These are phyloP conservation scores for Notechis scutatus DNA, from an alignment of 2,113 vertebrate species.

Conservation along the genomic window DNA sequence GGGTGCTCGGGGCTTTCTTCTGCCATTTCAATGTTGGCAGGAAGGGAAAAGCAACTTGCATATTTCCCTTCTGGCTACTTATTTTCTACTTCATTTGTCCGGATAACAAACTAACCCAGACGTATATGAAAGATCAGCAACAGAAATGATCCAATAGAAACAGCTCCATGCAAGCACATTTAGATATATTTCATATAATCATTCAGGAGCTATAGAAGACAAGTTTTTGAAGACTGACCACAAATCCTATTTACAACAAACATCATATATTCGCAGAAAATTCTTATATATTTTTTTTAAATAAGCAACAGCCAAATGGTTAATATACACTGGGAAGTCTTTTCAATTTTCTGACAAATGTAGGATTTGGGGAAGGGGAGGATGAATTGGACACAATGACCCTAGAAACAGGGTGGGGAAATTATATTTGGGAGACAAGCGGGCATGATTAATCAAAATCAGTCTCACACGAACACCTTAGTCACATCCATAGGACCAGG, in stretches of 20 bases:
- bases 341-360: neutral
- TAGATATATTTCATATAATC: neutral
- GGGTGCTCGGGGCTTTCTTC: too few species aligned
- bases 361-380: neutral
- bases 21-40: neutral
- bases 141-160: conserved; percentile 12
- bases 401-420: neutral
- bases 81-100: neutral
- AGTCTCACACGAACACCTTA: too few species aligned
- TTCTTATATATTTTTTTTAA: neutral
- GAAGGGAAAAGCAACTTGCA: conserved; percentile 25
- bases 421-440: too few species aligned
- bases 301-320: neutral
- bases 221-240: neutral
- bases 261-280: neutral
- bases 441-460: neutral
- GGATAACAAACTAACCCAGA: neutral
- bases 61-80: conserved; percentile 10
- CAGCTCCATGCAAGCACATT: neutral
- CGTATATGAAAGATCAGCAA: neutral
- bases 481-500: neutral
- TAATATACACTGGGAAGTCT: neutral
- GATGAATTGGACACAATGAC: neutral
- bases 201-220: too few species aligned
- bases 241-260: neutral